Conservation (phyloP, 2,113 vertebrate genomes). For the Seriola quinqueradiata region DNA sequence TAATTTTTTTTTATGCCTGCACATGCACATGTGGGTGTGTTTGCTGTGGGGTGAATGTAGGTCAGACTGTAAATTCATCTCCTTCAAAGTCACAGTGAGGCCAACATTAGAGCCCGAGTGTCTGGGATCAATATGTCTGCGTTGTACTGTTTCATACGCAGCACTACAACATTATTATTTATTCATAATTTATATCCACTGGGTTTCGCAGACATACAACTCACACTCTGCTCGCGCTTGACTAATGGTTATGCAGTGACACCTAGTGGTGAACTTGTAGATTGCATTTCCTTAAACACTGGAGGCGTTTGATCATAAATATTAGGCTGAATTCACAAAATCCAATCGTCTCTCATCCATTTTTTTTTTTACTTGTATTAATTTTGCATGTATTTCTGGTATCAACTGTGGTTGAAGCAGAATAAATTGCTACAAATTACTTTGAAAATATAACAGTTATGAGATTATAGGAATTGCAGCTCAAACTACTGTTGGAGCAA, state of each 20-base stretch:
- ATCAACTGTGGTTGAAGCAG: neutral
- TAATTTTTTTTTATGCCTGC: neutral
- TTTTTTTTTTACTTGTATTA: neutral
- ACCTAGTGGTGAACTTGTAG: constrained; percentile 50
- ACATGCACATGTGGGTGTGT: neutral
- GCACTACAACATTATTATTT: constrained; percentile 16
- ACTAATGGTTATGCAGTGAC: constrained; percentile 57
- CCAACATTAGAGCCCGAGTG: constrained; percentile 1
- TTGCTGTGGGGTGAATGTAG: neutral
- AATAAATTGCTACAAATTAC: neutral
- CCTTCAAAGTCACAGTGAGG: constrained; percentile 32
- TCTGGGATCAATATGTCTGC: constrained; percentile 48
- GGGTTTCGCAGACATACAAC: neutral
- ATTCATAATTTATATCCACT: constrained; percentile 26
- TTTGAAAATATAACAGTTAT: neutral
- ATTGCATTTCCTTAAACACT: neutral
- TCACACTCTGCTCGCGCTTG: neutral
- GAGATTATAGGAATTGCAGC: neutral
- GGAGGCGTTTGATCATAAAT: neutral
- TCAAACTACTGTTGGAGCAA: neutral
- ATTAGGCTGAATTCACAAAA: neutral
- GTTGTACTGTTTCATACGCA: constrained; percentile 26
- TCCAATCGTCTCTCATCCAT: neutral
- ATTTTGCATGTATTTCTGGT: neutral
- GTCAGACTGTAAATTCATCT: constrained; percentile 42